Evolutionary conservation across 2,113 vertebrate species (phyloP).

Genomic region (Rhynchomys soricoides): DNA sequence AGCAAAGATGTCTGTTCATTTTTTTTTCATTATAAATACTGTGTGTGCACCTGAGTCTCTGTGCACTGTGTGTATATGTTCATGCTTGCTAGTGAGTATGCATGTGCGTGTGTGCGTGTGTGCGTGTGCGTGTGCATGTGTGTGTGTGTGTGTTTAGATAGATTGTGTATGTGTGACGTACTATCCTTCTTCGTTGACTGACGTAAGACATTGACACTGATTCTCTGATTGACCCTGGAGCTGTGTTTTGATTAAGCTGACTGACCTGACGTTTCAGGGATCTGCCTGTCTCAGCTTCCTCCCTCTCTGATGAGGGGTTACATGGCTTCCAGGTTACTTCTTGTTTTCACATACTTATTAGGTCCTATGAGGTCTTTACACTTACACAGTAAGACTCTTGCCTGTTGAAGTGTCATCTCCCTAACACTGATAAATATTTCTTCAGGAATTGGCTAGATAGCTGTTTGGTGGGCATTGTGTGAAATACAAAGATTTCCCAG

Average conservation of each 20-base stretch:
- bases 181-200: neutral
- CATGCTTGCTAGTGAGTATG: neutral
- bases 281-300: neutral
- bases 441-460: slow-evolving; percentile 10
- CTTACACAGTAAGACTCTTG: neutral
- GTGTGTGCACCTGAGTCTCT: neutral
- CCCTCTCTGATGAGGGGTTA: neutral
- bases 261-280: neutral
- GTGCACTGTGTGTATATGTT: neutral
- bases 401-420: neutral
- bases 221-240: neutral
- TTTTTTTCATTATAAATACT: slow-evolving; percentile 11
- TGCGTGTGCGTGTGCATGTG: neutral
- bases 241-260: neutral
- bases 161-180: neutral
- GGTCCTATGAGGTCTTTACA: neutral
- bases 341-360: neutral
- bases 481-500: slow-evolving; percentile 38
- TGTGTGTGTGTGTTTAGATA: too few relatives aligned
- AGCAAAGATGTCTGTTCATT: neutral
- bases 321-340: too few relatives aligned
- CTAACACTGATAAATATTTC: neutral
- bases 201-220: neutral
- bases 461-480: neutral
- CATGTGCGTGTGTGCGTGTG: too few relatives aligned